Base-by-base conservation (phyloP, 1,140 invertebrate species). In the Proctacanthus coquilletti region DNA sequence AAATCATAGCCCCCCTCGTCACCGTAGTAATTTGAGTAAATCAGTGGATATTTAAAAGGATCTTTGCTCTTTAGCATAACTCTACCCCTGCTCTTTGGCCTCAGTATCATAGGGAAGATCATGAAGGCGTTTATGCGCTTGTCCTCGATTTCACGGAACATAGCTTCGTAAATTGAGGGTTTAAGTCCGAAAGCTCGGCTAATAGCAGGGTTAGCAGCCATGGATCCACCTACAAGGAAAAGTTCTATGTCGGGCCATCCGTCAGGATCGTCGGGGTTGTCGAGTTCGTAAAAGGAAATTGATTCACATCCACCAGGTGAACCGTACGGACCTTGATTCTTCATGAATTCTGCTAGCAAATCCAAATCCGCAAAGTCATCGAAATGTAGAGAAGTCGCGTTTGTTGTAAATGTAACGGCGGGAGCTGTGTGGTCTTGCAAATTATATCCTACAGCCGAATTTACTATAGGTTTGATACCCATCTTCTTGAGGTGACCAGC, bases 241-340 rank as follows among this genome's bases (percentile, higher is more conserved):
- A 86, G 48, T 51, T 86, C 81, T 37, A 86, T 69, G 45, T 86
- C 75, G 0, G 83, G 77, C 61, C 74, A 79, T 19, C 72, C 76
- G 33, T 73, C 63, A 5, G 58, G 54, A 27, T 74, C 65, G 2
- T 68, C 57, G 25, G 71, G 71, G 45, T 77, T 66, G 38, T 80
- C 73, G 6, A 80, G 62, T 43, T 86, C 73, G 44, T 79, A 63
- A 47, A 86, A 88, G 2, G 74, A 71, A 0, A 88, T 51, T 0
- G 76, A 81, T 58, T 92, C 86, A 39, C 77, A 79, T 0, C 80
- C 84, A 13, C 85, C 85, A 0, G 84, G 73, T 3, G 84, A 66
- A 0, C 83, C 74, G 13, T 84, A 49, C 0, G 82, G 82, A 13
- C 83, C 83, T 40, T 63, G 62, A 42, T 66, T 69, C 0, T 51